Base-by-base conservation (phyloP, 2,797 vertebrate species). In the Florisuga fusca region DNA sequence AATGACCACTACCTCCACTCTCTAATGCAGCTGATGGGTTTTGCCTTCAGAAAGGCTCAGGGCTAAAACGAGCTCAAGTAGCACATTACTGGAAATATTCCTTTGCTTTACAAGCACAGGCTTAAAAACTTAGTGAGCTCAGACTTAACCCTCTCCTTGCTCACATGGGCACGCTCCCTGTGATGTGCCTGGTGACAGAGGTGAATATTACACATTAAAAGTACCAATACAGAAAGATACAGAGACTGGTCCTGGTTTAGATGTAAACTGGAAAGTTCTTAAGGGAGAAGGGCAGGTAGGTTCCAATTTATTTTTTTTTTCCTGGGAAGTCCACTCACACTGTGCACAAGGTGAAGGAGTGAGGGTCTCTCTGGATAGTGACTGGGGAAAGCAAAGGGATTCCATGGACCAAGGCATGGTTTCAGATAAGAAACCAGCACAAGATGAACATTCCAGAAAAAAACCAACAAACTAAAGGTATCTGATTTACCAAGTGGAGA, bases 1-100 rank as follows among this genome's bases (percentile, higher is more conserved):
- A 59, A 95, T 62, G 76, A 74, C 83, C 82, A 20, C 7, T 25
- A 36, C 53, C 46, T 75, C 64, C 48, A 61, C 71, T 25, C 71
- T 25, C 74, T 64, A 94, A 87, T 21, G 58, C 92, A 69, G 43
- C 10, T 89, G 94, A 90, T 74, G 66, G 17, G 68, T 41, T 97
- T 95, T 90, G 86, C 95, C 89, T 62, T 77, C 25, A 88, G 94
- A 87, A 82, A 87, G 57, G 59, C 90, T 96, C 77, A 73, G 74
- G 94, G 87, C 89, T 89, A 72, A 82, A 89, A 66, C 13, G 69
- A 96, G 89, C 88, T 93, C 84, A 50, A 84, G 80, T n/a, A 74
- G 20, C 14, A 33, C 57, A 86, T 34, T 51, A 66, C 83, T 36
- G 57, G 46, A 96, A 94, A 89, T 38, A 81, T 61, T 87, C 85